Evolutionary conservation across 2,797 vertebrate genomes (phyloP).

Genomic region (Gymnocypris eckloni): DNA sequence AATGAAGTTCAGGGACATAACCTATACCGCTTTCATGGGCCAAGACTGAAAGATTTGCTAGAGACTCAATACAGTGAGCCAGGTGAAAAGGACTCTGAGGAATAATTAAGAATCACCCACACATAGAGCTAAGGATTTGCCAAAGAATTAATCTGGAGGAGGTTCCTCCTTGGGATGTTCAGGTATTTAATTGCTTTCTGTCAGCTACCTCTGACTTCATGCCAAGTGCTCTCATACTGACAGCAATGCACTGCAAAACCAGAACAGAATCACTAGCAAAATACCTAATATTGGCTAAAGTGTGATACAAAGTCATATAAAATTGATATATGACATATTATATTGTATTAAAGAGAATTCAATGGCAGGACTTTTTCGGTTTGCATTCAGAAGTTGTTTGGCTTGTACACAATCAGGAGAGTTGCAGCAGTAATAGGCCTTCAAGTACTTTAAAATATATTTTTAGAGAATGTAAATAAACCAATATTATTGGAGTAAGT

Average conservation of each 20-base stretch:
- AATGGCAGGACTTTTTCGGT: neutral
- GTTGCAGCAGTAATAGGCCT: neutral
- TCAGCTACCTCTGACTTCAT: constrained; percentile 41
- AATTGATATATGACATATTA: neutral
- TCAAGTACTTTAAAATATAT: neutral
- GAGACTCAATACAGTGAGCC: constrained; percentile 16
- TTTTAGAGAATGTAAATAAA: neutral
- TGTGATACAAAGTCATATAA: neutral
- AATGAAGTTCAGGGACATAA: constrained; percentile 14
- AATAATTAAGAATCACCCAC: constrained; percentile 46
- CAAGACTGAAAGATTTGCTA: constrained; percentile 18
- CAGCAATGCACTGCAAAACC: constrained; percentile 16
- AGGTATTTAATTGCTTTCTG: constrained; percentile 47
- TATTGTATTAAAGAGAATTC: neutral
- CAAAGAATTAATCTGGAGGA: constrained; percentile 44
- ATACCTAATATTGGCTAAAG: constrained; percentile 2
- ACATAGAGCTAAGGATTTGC: constrained; percentile 23
- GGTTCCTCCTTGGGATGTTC: constrained; percentile 40
- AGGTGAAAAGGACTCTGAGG: constrained; percentile 46
- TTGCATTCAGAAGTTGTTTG: neutral
- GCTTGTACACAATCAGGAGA: neutral
- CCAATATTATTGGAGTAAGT: neutral
- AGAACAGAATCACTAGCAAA: constrained; percentile 8
- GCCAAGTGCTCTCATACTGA: constrained; percentile 52
- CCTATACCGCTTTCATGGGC: constrained; percentile 2